These are phyloP conservation scores for Anagrus nilaparvatae DNA, from an alignment of 1,140 invertebrate species.

Conservation along the genomic window DNA sequence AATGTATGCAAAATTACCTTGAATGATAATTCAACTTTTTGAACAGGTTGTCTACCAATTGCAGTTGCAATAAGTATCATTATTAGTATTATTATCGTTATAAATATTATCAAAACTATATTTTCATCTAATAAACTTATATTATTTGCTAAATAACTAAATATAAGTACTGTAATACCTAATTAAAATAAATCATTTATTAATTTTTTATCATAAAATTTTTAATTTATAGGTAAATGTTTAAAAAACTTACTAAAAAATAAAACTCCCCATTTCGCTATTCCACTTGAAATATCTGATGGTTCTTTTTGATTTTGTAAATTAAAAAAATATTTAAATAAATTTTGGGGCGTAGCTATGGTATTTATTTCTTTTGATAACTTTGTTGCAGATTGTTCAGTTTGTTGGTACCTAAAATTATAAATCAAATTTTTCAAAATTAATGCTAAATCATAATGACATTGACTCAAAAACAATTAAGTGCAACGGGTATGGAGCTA, in stretches of 20 bases:
- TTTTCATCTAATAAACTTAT: slow-evolving; percentile 18
- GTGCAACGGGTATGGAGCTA: too few relatives aligned
- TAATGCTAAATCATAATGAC: too few relatives aligned
- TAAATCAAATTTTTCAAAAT: slow-evolving; percentile 4
- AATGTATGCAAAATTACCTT: slow-evolving; percentile 31
- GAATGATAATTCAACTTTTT: slow-evolving; percentile 34
- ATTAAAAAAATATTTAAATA: slow-evolving; percentile 44
- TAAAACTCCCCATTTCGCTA: slow-evolving; percentile 48
- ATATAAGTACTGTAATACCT: slow-evolving; percentile 29
- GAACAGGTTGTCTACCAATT: slow-evolving; percentile 39
- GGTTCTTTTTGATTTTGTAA: slow-evolving; percentile 48
- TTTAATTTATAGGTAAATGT: too few relatives aligned
- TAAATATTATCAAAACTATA: slow-evolving; percentile 24
- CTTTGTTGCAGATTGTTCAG: slow-evolving; percentile 4
- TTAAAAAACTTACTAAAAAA: slow-evolving; percentile 48
- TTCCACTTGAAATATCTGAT: slow-evolving; percentile 44
- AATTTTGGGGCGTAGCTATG: slow-evolving; percentile 19
- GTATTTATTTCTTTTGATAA: not conserved
- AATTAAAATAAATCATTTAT: too few relatives aligned
- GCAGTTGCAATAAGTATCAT: slow-evolving; percentile 33
- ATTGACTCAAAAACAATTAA: too few relatives aligned
- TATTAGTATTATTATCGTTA: slow-evolving; percentile 28
- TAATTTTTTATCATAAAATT: too few relatives aligned
- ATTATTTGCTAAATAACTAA: slow-evolving; percentile 23
- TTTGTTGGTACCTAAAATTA: slow-evolving; percentile 25